Base-by-base conservation (phyloP, 2,797 vertebrate genomes). In the Pyrocephalus nanus region DNA sequence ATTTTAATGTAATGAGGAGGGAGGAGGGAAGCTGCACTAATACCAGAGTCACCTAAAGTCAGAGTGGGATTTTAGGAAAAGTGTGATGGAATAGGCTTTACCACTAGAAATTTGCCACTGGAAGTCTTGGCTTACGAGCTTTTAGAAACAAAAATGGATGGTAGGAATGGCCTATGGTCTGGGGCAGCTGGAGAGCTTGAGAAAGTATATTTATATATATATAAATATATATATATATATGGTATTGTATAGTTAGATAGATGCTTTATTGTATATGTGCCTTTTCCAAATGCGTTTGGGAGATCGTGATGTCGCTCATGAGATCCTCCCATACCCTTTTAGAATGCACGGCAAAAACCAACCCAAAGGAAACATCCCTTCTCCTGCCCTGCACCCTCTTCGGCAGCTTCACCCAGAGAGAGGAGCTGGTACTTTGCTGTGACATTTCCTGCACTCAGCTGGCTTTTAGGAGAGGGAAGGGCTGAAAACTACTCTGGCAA, bases 261-360 rank as follows among this genome's bases (percentile, higher is more conserved):
- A 93, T 60, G 86, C 91, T 95, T 94, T 88, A 96, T 96, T 96
- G 90, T 97, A 91, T 95, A 96, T 86, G 97, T 98, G 98, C 97
- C 97, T 98, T 98, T 97, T 97, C 90, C 95, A 97, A 92, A 97
- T 95, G 88, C 96, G 94, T 97, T 95, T 96, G 94, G 85, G 89
- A 95, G 94, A 86, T 78, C 27, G 26, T 76, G 74, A 74, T 94
- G 93, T 96, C 42, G 2, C 25, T 93, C 32, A 13, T 78, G 92
- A 62, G 83, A 66, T 91, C 81, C 54, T 64, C 51, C 78, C 80
- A 38, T 57, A 57, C 71, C 88, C 92, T 97, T 97, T 93, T 86
- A 90, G 80, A 94, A 91, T 96, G 94, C 95, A 88, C 4, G 22
- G 95, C 88, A 87, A 74, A 96, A 97, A 55, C 15, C 94, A 94